Evolutionary conservation across 2,888 invertebrate genomes (phyloP), one percentile per base, ranked within the genome.

Genomic region (Itoplectis maculator): DNA sequence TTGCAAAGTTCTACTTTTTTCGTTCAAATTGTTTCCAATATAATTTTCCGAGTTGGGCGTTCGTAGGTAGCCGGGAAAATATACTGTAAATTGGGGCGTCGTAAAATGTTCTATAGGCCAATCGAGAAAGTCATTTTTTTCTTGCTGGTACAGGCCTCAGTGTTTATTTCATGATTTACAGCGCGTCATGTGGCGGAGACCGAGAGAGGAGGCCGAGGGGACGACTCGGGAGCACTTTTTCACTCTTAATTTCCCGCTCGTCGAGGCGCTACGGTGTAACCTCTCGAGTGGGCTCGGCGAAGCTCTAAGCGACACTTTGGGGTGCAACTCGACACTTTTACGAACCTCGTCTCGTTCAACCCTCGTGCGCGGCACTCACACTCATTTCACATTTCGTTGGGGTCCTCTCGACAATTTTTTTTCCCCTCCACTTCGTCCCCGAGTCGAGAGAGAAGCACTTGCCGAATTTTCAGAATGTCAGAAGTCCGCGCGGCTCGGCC

Each of bases 261-360:
- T 18, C 11, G 54, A 18, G 40, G 18, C 15, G n/a, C 35, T 56
- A 49, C 40, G 54, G 40, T 79, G 23, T 40, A 23, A 49, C 15
- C 77, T 66, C 69, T 66, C 69, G 66, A 70, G 45, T 75, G 73
- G 68, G 79, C 54, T 70, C 72, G 81, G 75, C 72, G 81, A 73
- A 70, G 73, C 79, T 69, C 54, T 37, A 73, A 84, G 78, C 84
- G 83, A 84, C 86, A 85, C 84, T 83, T 82, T 56, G 69, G 70
- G 77, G 79, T 79, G 84, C 77, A 84, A 84, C 85, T 74, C 66
- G 84, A 87, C 84, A 86, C 83, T 85, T 83, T 81, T 78, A 86
- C 42, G 59, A 79, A 63, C 23, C 72, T 56, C n/a, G n/a, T n/a
- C 69, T 49, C 76, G 20, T 65, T 37, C 47, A 23, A 23, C 15